A percentile compares a stretch with the other conserved stretches of the same genome.
Evolutionary conservation across 2,888 invertebrate species (phyloP).

Genomic region (Drosophila longiperda): DNA sequence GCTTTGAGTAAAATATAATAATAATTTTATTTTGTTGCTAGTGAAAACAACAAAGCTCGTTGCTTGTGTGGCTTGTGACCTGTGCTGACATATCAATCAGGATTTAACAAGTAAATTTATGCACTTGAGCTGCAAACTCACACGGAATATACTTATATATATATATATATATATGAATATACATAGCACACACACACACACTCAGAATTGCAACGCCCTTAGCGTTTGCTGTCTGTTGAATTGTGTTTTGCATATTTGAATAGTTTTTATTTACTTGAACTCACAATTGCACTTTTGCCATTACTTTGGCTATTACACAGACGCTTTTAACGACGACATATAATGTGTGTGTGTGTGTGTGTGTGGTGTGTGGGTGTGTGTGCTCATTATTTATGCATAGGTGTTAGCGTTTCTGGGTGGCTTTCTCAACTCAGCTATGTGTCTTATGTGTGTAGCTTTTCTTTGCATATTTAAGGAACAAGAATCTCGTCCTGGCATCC

Average conservation of each 20-base stretch:
- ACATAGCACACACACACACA: not conserved
- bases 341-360: slow-evolving; percentile 8
- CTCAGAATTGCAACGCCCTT: slow-evolving; percentile 20
- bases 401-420: slow-evolving; percentile 65
- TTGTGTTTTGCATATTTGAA: slow-evolving; percentile 80
- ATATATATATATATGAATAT: slow-evolving; percentile 7
- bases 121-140: slow-evolving; percentile 68
- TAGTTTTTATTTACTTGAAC: slow-evolving; percentile 81
- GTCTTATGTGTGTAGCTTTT: slow-evolving; percentile 57
- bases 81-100: slow-evolving; percentile 80
- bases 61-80: slow-evolving; percentile 30
- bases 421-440: slow-evolving; percentile 36
- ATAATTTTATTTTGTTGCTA: slow-evolving; percentile 42
- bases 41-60: slow-evolving; percentile 36
- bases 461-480: slow-evolving; percentile 69
- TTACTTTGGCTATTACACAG: slow-evolving; percentile 80
- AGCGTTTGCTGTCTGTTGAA: slow-evolving; percentile 62
- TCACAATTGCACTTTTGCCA: slow-evolving; percentile 81
- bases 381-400: slow-evolving; percentile 78
- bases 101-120: slow-evolving; percentile 82
- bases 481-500: slow-evolving; percentile 14
- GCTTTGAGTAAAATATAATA: slow-evolving; percentile 38
- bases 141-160: slow-evolving; percentile 7
- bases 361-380: slow-evolving; percentile 45
- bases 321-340: slow-evolving; percentile 73